Evolutionary conservation across 2,888 invertebrate species (phyloP), one percentile per base, ranked within the genome.

Genomic region (Macrophya annulata): DNA sequence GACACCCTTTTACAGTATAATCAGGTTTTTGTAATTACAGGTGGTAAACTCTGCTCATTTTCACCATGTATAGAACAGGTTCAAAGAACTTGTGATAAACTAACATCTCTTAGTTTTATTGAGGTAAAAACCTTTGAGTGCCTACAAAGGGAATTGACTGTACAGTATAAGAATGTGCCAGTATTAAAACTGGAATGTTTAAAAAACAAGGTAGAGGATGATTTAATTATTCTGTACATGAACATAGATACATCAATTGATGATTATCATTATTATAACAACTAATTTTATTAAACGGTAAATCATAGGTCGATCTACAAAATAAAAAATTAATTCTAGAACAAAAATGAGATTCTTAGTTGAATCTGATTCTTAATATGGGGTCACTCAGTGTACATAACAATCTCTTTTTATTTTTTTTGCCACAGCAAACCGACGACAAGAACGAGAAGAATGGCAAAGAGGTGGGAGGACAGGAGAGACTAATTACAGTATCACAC

Each of bases 1-100:
- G 15, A 0, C 65, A 31, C 31, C 65, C 15, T 31, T 12, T 77
- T 17, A 31, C 17, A 25, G 17, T 55, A 51, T 55, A 77, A 51
- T 4, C 4, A 31, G 25, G 17, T 31, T 55, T 37, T 31, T 9
- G 0, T 43, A 21, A 76, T 87, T 88, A 88, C 94, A 96, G 99
- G 99, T 89, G 99, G 99, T 4, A 95, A 99, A 89, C 96, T 99
- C 88, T 99, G 99, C 93, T 99, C 99, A 0, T 99, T 99, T 94
- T 99, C 99, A 0, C 99, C 99, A 0, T 99, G 99, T 94, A 99
- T 99, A 88, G 99, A 99, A 94, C 99, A 99, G 95, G 99, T 99
- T 0, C 99, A 99, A 94, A 96, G 97, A 87, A 98, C 98, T 10
- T 98, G 97, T 92, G 93, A 95, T 62, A 95, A 95, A 40, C 94